Evolutionary conservation across 2,113 vertebrate species (phyloP), one percentile per base, ranked within the genome.

Genomic region (Muntiacus muntjak): DNA sequence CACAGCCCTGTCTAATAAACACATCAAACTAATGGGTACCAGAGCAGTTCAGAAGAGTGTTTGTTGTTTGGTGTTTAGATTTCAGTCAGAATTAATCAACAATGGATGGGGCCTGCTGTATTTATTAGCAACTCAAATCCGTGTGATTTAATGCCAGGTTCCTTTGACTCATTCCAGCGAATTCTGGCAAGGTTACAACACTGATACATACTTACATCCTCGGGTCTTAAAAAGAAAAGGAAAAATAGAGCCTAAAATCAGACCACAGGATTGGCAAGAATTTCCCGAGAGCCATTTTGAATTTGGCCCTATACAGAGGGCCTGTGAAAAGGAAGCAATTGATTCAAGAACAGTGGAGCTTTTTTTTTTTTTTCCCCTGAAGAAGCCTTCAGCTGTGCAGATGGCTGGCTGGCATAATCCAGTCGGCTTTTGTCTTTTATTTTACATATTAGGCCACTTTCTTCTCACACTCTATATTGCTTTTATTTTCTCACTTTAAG

Each of bases 11-110:
- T 99, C 98, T 99, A 99, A 99, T 99, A 99, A 99, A 99, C 98
- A 98, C 98, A 98, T 99, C 98, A 98, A 98, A 97, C 97, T 99
- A 99, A 99, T 98, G 98, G 97, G 97, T 96, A 98, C 96, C 96
- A 97, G 98, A 98, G 97, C 97, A 87, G 97, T 97, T 99, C 97
- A 98, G 98, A 99, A 96, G 98, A 98, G 95, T 97, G 98, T 98
- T 99, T 99, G 98, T 98, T 99, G 98, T 99, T 99, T 99, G 97
- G 98, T 99, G 98, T 99, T 99, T 99, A 99, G 98, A 98, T 99
- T 99, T 98, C 98, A 98, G 98, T 99, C 98, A 97, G 98, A 99
- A 99, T 99, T 99, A 99, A 99, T 99, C 98, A 98, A 98, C 98
- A 99, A 98, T 98, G 96, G 98, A 98, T 97, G 98, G 96, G 94